These are phyloP conservation scores for Vipera ursinii DNA, from an alignment of 2,797 vertebrate genomes.

Conservation along the genomic window DNA sequence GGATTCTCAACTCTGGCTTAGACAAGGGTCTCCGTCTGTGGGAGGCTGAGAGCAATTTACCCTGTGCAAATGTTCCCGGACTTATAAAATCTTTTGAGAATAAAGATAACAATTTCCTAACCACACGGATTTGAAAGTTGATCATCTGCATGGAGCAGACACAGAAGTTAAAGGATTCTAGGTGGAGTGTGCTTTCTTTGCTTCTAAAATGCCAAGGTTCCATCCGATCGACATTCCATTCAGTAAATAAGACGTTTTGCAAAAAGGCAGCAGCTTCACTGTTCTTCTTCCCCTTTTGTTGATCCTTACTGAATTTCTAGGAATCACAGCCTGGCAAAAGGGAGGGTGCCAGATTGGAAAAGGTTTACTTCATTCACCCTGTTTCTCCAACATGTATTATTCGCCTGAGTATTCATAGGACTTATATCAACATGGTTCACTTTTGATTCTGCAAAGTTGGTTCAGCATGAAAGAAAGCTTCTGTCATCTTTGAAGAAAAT, in stretches of 20 bases:
- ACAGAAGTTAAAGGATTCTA: neutral
- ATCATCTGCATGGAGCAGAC: neutral
- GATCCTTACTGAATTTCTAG: conserved; percentile 30
- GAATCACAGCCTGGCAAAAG: neutral
- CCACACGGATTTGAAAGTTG: neutral
- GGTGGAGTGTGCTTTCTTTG: conserved; percentile 52
- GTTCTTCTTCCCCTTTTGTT: conserved; percentile 30
- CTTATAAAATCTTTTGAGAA: neutral
- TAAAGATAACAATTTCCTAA: neutral
- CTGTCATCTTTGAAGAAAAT: conserved; percentile 83
- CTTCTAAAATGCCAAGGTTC: conserved; percentile 57
- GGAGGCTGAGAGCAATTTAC: neutral
- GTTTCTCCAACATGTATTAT: conserved; percentile 60
- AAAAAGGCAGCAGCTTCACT: conserved; percentile 55
- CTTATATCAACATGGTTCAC: conserved; percentile 57
- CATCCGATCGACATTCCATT: conserved; percentile 57
- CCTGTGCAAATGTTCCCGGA: neutral
- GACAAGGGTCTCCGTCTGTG: neutral
- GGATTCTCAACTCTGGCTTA: neutral
- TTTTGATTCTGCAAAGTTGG: conserved; percentile 75
- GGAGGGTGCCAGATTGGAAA: neutral
- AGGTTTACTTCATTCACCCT: conserved; percentile 56
- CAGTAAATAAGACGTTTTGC: conserved; percentile 27
- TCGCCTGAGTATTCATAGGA: conserved; percentile 55
- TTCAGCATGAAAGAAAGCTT: conserved; percentile 78